Evolutionary conservation across 1,140 invertebrate species (phyloP).

Genomic region (Halictus rubicundus): DNA sequence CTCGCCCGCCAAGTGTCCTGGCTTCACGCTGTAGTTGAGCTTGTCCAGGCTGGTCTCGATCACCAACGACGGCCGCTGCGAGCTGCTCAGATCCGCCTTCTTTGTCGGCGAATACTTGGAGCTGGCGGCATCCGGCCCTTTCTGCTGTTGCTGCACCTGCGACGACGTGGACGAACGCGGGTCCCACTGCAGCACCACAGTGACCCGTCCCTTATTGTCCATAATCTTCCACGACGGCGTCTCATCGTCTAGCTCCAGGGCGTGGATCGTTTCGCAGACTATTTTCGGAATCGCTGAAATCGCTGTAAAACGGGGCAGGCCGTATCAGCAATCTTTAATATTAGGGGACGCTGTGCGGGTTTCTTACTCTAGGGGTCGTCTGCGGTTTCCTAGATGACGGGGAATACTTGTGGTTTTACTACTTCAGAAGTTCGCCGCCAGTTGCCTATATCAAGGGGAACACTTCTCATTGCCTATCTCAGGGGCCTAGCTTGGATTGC

Average conservation of each 20-base stretch:
- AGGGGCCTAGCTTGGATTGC: no score
- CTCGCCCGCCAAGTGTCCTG: conserved; percentile 75
- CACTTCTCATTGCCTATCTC: no score
- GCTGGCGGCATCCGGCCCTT: conserved; percentile 77
- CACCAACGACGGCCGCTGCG: conserved; percentile 85
- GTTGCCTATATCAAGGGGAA: no score
- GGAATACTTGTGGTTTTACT: no score
- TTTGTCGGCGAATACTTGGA: conserved; percentile 85
- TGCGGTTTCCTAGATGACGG: no score
- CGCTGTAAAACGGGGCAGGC: conserved; percentile 81
- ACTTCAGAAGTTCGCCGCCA: no score
- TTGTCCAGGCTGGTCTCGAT: conserved; percentile 90
- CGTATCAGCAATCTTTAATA: no score
- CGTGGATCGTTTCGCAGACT: conserved; percentile 97
- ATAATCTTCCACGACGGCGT: conserved; percentile 98
- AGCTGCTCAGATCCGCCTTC: conserved; percentile 80
- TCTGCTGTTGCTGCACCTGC: conserved; percentile 81
- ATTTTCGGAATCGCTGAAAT: conserved; percentile 97
- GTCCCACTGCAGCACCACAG: conserved; percentile 96
- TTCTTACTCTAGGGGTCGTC: no score
- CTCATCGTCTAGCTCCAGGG: conserved; percentile 95
- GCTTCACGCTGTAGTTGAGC: conserved; percentile 76
- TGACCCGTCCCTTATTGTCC: conserved; percentile 96
- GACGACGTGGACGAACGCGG: conserved; percentile 85
- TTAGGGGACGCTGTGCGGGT: no score